These are phyloP conservation scores for Lophius americanus DNA, from an alignment of 2,797 vertebrate genomes.

Conservation along the genomic window DNA sequence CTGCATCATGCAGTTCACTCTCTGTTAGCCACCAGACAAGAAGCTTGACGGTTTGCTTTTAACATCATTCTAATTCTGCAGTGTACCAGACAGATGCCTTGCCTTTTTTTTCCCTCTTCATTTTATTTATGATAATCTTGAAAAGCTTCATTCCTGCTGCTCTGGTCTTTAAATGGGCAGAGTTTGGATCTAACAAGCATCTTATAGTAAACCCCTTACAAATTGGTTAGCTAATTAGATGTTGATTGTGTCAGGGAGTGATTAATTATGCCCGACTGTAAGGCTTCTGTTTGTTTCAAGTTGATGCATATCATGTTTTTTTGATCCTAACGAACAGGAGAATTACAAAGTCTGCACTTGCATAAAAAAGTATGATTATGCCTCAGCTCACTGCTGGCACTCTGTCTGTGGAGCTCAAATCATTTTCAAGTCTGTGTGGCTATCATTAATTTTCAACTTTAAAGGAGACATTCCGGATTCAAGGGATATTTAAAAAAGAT, in stretches of 20 bases:
- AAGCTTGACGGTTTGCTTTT: constrained; percentile 27
- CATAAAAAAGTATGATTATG: constrained; percentile 68
- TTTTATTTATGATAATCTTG: constrained; percentile 39
- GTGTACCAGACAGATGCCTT: constrained; percentile 2
- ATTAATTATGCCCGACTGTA: constrained; percentile 81
- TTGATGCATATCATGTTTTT: constrained; percentile 81
- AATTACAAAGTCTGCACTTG: constrained; percentile 58
- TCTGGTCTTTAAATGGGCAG: constrained; percentile 41
- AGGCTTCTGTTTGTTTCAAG: constrained; percentile 83
- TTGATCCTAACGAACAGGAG: constrained; percentile 78
- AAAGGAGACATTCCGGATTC: neutral
- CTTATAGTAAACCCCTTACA: constrained; percentile 77
- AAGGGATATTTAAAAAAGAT: constrained; percentile 14
- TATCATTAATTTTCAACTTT: constrained; percentile 24
- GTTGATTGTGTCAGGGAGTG: constrained; percentile 72
- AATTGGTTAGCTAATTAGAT: constrained; percentile 78
- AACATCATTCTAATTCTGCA: constrained; percentile 19
- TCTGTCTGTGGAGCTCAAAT: constrained; percentile 39
- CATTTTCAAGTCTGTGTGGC: constrained; percentile 39
- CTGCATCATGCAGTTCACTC: neutral
- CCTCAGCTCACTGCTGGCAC: constrained; percentile 59
- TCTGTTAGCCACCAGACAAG: constrained; percentile 14
- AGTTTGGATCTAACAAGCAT: constrained; percentile 54
- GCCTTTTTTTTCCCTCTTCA: neutral
- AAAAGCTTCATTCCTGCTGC: constrained; percentile 18